Conservation (phyloP, 2,113 vertebrate genomes). For the Chunga burmeisteri region DNA sequence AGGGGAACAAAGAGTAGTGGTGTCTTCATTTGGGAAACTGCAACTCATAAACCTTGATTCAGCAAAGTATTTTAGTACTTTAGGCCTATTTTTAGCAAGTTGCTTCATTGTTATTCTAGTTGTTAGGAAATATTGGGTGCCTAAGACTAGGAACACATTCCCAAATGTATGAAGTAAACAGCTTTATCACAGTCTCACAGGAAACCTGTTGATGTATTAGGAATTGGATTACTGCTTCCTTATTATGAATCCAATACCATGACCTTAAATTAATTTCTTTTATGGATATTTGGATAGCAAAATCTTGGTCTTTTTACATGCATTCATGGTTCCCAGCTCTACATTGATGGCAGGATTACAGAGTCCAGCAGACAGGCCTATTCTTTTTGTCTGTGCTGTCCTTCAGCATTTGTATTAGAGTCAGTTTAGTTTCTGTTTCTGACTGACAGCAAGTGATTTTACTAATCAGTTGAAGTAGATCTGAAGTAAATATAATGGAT, state of each 20-base stretch:
- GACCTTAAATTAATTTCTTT: not conserved
- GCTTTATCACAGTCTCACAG: not conserved
- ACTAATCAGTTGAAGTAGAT: not conserved
- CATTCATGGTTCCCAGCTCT: not conserved
- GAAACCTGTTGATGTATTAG: not conserved
- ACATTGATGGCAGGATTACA: not conserved
- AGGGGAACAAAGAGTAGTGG: not conserved
- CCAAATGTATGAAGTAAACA: not conserved
- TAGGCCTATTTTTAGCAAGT: not conserved
- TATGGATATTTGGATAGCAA: not conserved
- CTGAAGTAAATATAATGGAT: not conserved
- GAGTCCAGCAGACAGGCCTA: not conserved
- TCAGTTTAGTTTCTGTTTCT: not conserved
- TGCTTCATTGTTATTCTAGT: not conserved
- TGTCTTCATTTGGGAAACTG: not conserved
- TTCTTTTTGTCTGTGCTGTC: not conserved
- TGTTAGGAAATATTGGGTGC: not conserved
- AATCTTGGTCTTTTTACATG: not conserved
- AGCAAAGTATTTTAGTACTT: not conserved
- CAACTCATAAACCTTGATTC: not conserved
- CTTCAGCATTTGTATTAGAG: not conserved
- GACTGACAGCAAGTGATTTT: not conserved
- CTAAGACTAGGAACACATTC: not conserved
- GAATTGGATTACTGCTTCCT: not conserved
- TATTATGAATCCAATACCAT: not conserved